phyloP scores from a whole-genome alignment of 2,797 vertebrate species.

The Falco peregrinus region DNA sequence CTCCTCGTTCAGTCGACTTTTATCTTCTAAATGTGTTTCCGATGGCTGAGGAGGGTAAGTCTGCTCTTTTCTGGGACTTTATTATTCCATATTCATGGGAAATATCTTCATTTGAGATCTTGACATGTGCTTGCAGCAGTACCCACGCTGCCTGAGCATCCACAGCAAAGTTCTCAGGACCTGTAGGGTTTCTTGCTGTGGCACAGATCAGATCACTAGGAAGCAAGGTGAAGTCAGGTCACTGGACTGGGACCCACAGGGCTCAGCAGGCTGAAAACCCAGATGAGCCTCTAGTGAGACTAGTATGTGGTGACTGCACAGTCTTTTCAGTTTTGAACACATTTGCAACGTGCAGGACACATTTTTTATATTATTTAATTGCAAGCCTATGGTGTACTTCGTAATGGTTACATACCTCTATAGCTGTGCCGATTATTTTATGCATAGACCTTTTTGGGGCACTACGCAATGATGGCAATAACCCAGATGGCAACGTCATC shows the following conservation, averaged over 20 bases:
- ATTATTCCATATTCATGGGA: rapidly evolving
- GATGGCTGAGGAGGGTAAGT: constrained; percentile 59
- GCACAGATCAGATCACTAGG: rapidly evolving
- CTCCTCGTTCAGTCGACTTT: neutral
- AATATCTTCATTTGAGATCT: rapidly evolving
- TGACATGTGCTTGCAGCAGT: rapidly evolving
- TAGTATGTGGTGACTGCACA: rapidly evolving
- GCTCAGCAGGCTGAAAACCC: neutral
- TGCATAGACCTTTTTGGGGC: neutral
- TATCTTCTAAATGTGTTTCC: constrained; percentile 65
- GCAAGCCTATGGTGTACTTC: neutral
- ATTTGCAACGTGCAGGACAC: rapidly evolving
- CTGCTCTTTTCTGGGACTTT: neutral
- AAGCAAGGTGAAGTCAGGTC: neutral
- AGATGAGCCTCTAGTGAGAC: neutral
- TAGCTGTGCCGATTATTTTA: neutral
- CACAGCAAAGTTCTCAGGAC: rapidly evolving
- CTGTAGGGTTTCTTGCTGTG: rapidly evolving
- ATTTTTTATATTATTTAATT: neutral
- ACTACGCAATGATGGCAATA: rapidly evolving
- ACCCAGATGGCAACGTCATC: rapidly evolving
- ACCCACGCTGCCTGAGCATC: neutral
- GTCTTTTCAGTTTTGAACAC: rapidly evolving
- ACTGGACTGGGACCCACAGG: too few species aligned
- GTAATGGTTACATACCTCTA: neutral